Base-by-base conservation (phyloP, 64 coral and sea anemone species). In the Porites australiensis region DNA sequence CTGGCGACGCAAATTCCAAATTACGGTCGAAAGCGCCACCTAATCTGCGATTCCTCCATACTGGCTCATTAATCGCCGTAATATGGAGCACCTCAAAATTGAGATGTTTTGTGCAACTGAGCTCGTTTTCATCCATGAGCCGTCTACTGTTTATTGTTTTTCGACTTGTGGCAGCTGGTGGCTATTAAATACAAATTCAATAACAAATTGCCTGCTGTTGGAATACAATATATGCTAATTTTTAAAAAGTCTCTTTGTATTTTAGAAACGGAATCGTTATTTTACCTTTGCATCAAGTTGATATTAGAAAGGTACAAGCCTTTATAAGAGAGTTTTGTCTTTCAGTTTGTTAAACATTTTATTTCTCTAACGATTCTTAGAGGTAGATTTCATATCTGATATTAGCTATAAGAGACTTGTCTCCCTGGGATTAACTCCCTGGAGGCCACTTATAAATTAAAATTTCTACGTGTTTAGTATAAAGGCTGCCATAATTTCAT, bases 151-250 rank as follows among this genome's bases (percentile, higher is more conserved):
- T 83, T 45, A 67, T 83, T 83, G 18, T 48, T 47, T n/a, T 51
- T 44, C 20, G 44, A 45, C 62, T 83, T 83, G 81, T 83, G 81
- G 81, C 58, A 47, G 27, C 13, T 49, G 61, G 63, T 83, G 60
- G 63, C 48, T 83, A 22, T 83, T 67, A 15, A 47, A 83, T 45
- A 44, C 81, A 83, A 67, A 67, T 83, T 65, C 13, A 16, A 67
- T 37, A 83, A 83, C 80, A 67, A 1, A 62, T 45, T 65, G 62
- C 80, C 62, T 18, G 80, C 61, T 83, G 80, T 19, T 2, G 13
- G 15, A 83, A 68, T 5, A 45, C 13, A 9, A 4, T 67, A 20
- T 67, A 83, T 83, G 81, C 61, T 83, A 67, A 83, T 67, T 37
- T 37, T 37, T 37, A 37, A 22, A 19, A 15, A 8, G 4, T 63